Conservation (phyloP, 2,113 vertebrate genomes). For the Myiozetetes cayanensis region DNA sequence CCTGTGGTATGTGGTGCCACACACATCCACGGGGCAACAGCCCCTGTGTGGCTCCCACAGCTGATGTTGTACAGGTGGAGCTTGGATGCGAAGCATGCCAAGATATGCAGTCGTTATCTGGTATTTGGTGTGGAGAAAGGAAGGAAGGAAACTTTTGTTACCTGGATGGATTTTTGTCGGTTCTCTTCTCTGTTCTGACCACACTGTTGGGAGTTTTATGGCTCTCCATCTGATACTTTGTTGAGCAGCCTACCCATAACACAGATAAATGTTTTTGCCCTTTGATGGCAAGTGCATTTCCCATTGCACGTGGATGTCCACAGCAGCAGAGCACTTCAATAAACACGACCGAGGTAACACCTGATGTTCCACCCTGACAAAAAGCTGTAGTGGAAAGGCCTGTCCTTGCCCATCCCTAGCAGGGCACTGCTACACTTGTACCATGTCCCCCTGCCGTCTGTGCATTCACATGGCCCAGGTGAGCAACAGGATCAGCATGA, state of each 20-base stretch:
- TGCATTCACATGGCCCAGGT: fast-evolving
- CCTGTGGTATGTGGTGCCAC: fast-evolving
- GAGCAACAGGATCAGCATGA: neutral
- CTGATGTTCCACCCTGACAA: neutral
- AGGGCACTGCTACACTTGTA: neutral
- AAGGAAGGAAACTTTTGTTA: neutral
- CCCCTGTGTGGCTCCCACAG: neutral
- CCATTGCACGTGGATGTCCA: fast-evolving
- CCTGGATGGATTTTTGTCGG: fast-evolving
- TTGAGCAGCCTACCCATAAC: fast-evolving
- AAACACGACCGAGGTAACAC: neutral
- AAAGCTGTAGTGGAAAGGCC: neutral
- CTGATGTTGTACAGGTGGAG: neutral
- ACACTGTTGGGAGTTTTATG: neutral
- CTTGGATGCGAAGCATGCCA: neutral
- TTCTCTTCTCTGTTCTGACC: neutral
- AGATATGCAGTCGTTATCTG: neutral
- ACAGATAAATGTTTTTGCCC: neutral
- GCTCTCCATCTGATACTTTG: no score
- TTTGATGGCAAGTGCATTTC: neutral
- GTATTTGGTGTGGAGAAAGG: neutral
- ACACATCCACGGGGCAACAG: fast-evolving
- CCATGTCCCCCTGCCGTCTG: neutral
- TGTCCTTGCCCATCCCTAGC: neutral
- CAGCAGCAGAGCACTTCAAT: neutral